phyloP scores from a whole-genome alignment of 2,888 invertebrate genomes.

The Conomelus anceps region DNA sequence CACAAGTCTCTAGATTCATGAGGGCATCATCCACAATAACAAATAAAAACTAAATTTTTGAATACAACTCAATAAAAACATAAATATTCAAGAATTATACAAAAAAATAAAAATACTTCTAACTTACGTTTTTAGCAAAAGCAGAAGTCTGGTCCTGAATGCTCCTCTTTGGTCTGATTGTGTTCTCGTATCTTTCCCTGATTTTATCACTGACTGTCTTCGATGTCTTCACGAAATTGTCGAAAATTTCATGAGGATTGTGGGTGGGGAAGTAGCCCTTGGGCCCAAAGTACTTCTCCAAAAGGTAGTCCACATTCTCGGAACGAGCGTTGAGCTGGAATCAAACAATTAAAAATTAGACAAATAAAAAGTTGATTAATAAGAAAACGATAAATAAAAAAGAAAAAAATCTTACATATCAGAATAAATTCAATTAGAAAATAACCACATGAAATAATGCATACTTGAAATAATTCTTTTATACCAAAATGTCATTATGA shows the following conservation, averaged over 20 bases:
- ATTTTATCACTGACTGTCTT: constrained; percentile 17
- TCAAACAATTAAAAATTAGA: constrained; percentile 10
- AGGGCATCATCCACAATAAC: too few relatives aligned
- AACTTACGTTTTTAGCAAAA: constrained; percentile 46
- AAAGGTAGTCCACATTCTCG: constrained; percentile 67
- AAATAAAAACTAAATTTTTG: too few relatives aligned
- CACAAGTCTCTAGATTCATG: too few relatives aligned
- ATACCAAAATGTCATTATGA: too few relatives aligned
- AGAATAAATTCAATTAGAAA: too few relatives aligned
- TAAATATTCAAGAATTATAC: background rate
- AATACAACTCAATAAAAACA: too few relatives aligned
- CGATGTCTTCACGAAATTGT: constrained; percentile 30
- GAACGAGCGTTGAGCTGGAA: constrained; percentile 56
- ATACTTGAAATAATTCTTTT: too few relatives aligned
- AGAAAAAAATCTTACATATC: too few relatives aligned
- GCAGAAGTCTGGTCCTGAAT: constrained; percentile 46
- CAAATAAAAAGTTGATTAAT: background rate
- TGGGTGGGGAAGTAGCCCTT: constrained; percentile 52
- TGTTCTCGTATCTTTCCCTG: constrained; percentile 42
- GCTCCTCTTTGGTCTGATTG: constrained; percentile 33
- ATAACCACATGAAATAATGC: too few relatives aligned
- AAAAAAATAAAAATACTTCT: background rate
- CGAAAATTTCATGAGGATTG: constrained; percentile 45
- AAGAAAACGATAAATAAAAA: background rate
- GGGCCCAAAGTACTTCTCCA: constrained; percentile 72